A percentile compares a stretch with the other conserved stretches of the same genome.
Evolutionary conservation across 2,113 vertebrate species (phyloP).

Genomic region (Edolisoma coerulescens): DNA sequence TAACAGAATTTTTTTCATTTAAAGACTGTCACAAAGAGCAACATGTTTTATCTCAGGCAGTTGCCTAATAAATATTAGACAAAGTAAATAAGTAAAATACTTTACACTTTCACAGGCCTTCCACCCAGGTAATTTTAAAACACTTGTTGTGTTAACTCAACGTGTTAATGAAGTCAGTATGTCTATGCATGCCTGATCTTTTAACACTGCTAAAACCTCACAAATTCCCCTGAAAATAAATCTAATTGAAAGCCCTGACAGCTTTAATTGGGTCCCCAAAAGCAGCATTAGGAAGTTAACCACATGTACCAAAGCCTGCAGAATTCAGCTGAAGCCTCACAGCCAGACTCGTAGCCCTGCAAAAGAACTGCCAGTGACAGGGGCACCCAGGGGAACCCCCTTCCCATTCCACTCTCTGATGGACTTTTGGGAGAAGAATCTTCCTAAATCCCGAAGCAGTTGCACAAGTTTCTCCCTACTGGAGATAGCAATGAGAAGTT

Average conservation of each 20-base stretch:
- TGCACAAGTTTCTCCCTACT: neutral
- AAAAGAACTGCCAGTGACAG: neutral
- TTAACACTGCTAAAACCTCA: neutral
- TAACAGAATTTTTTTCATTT: neutral
- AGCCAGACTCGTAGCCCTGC: accelerated
- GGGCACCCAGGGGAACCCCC: neutral
- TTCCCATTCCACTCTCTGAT: neutral
- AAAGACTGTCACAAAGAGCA: neutral
- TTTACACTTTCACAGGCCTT: neutral
- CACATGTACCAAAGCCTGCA: accelerated
- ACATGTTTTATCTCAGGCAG: neutral
- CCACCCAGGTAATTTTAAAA: neutral
- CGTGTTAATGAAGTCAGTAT: neutral
- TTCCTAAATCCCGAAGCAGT: neutral
- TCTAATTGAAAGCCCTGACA: neutral
- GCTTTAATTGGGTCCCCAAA: neutral
- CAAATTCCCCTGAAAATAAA: neutral
- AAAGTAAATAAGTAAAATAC: neutral
- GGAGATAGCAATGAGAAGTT: neutral
- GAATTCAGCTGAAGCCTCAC: neutral
- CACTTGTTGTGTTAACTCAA: accelerated
- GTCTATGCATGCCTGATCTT: neutral
- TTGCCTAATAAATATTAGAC: neutral
- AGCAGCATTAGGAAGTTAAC: neutral
- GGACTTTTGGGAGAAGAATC: neutral